These are phyloP conservation scores for Tolmerus cingulatus DNA, from an alignment of 2,888 invertebrate genomes.

Conservation along the genomic window DNA sequence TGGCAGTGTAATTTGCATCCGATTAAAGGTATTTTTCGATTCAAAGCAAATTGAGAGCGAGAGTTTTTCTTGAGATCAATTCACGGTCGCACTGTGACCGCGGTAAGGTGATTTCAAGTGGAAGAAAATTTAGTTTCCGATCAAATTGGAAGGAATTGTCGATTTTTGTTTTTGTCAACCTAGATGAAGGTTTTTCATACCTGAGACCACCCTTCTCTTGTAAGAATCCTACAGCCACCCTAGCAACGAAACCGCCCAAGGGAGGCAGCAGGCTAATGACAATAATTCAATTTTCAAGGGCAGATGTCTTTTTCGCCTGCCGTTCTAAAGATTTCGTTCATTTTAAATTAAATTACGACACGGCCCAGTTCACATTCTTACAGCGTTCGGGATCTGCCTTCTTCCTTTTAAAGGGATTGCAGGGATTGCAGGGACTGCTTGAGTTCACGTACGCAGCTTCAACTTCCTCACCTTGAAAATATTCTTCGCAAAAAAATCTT, in stretches of 20 bases:
- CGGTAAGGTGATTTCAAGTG: neutral
- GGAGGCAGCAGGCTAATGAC: conserved; percentile 3
- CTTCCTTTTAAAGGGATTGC: conserved; percentile 7
- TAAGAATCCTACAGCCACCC: neutral
- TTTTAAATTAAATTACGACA: conserved; percentile 44
- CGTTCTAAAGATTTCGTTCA: neutral
- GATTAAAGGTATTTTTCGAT: neutral
- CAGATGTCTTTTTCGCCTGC: conserved; percentile 31
- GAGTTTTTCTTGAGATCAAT: neutral
- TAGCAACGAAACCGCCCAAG: neutral
- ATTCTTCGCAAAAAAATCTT: neutral
- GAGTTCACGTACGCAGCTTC: neutral
- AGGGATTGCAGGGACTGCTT: neutral
- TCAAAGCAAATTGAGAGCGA: conserved; percentile 14
- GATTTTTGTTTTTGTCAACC: neutral
- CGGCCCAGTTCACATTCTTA: conserved; percentile 40
- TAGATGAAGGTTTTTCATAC: neutral
- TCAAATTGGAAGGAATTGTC: neutral
- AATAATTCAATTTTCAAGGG: conserved; percentile 44
- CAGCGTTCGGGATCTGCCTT: neutral
- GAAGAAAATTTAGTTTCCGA: neutral
- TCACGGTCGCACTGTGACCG: neutral
- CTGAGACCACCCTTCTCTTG: neutral
- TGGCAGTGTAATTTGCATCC: conserved; percentile 13
- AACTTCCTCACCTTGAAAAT: conserved; percentile 33